Evolutionary conservation across 2,888 invertebrate genomes (phyloP).

Genomic region (Phortica okadai): DNA sequence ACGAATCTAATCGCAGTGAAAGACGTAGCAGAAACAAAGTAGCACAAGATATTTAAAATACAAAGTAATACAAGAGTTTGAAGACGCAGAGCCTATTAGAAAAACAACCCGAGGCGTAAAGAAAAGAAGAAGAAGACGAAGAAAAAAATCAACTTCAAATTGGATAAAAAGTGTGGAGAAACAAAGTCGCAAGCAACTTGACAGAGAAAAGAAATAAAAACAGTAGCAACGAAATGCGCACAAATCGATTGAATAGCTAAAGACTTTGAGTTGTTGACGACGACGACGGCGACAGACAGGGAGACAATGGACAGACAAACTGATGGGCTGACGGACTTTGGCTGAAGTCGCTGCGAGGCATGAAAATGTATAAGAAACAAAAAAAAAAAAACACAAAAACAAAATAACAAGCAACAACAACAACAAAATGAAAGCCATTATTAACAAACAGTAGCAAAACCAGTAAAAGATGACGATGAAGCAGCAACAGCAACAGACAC

Average conservation of each 20-base stretch:
- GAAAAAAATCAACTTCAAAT: constrained; percentile 51
- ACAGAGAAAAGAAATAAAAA: constrained; percentile 37
- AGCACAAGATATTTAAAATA: constrained; percentile 18
- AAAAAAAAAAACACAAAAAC: background rate
- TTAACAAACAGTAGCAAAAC: constrained; percentile 63
- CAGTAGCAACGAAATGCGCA: constrained; percentile 61
- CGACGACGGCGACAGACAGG: constrained; percentile 44
- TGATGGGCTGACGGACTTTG: constrained; percentile 7
- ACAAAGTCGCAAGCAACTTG: background rate
- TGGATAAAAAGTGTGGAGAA: constrained; percentile 53
- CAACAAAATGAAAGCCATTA: constrained; percentile 55
- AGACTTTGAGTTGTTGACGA: constrained; percentile 52
- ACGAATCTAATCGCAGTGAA: background rate
- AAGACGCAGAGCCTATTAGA: constrained; percentile 56
- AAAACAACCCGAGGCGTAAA: constrained; percentile 50
- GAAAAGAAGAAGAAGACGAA: constrained; percentile 52
- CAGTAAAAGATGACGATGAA: constrained; percentile 36
- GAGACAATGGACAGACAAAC: constrained; percentile 3
- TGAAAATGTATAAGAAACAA: background rate
- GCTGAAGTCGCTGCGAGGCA: constrained; percentile 10
- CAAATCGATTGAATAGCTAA: constrained; percentile 63
- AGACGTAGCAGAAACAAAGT: constrained; percentile 20
- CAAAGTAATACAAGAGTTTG: constrained; percentile 9
- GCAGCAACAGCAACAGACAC: background rate
- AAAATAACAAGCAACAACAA: constrained; percentile 33